phyloP scores from a whole-genome alignment of 2,797 vertebrate genomes.

The Smutsia gigantea region DNA sequence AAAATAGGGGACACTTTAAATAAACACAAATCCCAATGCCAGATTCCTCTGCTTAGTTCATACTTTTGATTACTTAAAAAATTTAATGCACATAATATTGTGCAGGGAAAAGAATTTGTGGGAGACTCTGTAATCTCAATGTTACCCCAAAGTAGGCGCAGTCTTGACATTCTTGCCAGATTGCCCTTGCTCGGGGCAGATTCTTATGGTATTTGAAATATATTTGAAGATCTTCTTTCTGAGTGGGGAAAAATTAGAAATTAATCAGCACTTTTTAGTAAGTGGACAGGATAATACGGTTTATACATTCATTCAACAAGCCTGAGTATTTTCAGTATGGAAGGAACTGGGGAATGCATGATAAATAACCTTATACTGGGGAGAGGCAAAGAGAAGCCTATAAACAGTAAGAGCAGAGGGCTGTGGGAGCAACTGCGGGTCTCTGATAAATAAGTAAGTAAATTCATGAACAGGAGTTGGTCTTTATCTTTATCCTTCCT shows the following conservation, averaged over 20 bases:
- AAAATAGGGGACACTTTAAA: not conserved
- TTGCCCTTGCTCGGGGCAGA: constrained; percentile 94
- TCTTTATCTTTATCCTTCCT: not conserved
- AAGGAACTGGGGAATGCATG: not conserved
- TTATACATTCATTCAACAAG: not conserved
- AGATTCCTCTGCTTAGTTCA: not conserved
- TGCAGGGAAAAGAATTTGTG: not conserved
- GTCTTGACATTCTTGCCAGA: constrained; percentile 97
- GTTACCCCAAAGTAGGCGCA: constrained; percentile 95
- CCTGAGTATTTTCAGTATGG: not conserved
- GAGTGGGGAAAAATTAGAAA: constrained; percentile 70
- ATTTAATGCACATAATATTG: not conserved
- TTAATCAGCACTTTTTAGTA: not conserved
- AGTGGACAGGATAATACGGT: not conserved
- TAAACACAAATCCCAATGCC: not conserved
- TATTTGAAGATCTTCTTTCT: constrained; percentile 98
- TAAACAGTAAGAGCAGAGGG: not conserved
- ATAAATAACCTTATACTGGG: not conserved
- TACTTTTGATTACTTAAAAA: constrained; percentile 11
- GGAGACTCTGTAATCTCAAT: not conserved
- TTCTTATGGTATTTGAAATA: constrained; percentile 99
- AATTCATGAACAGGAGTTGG: not conserved
- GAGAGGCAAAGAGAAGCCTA: not conserved
- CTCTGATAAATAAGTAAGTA: not conserved
- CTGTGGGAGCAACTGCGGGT: not conserved